phyloP scores from a whole-genome alignment of 2,888 invertebrate genomes.

The Sipunculus nudus region DNA sequence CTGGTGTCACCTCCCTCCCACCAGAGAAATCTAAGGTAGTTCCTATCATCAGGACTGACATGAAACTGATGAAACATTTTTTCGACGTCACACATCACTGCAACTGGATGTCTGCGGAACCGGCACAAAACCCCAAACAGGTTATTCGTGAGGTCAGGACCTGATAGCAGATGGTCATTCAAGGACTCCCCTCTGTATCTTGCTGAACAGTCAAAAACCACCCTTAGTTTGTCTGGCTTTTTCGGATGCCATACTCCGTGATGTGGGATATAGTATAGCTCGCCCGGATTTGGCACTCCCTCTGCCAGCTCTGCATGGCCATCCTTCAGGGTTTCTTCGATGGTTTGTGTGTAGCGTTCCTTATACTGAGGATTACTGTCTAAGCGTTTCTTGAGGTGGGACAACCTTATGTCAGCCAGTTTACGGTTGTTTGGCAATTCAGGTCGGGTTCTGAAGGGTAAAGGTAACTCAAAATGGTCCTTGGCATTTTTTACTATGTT shows the following conservation, averaged over 20 bases:
- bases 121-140: constrained; percentile 20
- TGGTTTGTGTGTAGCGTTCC: constrained; percentile 10
- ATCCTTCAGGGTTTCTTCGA: constrained; percentile 1
- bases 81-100: constrained; percentile 33
- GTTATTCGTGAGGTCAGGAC: constrained; percentile 27
- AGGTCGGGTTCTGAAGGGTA: constrained; percentile 10
- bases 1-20: constrained; percentile 14
- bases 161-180: constrained; percentile 24
- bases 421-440: constrained; percentile 17
- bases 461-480: constrained; percentile 18
- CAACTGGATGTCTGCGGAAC: constrained; percentile 23
- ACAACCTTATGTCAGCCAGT: constrained; percentile 5
- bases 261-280: constrained; percentile 17
- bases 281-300: background rate
- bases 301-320: constrained; percentile 15
- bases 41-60: constrained; percentile 14
- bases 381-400: constrained; percentile 4
- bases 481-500: too few relatives aligned
- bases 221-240: constrained; percentile 21
- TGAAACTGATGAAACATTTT: constrained; percentile 29
- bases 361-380: background rate
- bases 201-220: constrained; percentile 32
- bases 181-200: constrained; percentile 19
- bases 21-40: constrained; percentile 26
- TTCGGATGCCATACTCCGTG: constrained; percentile 18